Evolutionary conservation across 2,797 vertebrate genomes (phyloP), one percentile per base, ranked within the genome.

Genomic region (Lateolabrax maculatus): DNA sequence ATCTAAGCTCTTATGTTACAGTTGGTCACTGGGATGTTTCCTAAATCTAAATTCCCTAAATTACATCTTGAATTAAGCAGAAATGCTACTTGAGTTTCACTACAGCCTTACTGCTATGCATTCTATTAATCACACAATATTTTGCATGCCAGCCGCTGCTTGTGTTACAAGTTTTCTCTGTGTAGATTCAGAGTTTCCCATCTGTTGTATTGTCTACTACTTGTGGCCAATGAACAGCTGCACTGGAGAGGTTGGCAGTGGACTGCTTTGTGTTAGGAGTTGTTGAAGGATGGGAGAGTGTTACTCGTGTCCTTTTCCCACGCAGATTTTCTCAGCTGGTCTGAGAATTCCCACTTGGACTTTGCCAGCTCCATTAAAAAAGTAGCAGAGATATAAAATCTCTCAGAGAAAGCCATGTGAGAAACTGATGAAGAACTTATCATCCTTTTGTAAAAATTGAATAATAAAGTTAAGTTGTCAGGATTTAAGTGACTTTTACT

Each of bases 261-360:
- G 61, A 16, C 60, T 25, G 43, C 65, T 84, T 66, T 73, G 39
- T 75, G 16, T 52, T 27, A 43, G n/a, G 25, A 76, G 39, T 16
- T 52, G 61, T 19, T 68, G 44, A 68, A 68, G 27, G 3, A 84
- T 49, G 31, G 48, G 53, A 56, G 70, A 56, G 37, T 71, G 64
- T 65, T 79, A 52, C 43, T 66, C 12, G 5, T 55, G 49, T 68
- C 16, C 34, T 61, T 79, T 87, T 79, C 80, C 78, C 80, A 85
- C 52, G 21, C 77, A 87, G 77, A 84, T 87, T 83, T 46, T 61
- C 60, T 75, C 75, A 72, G 57, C 77, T 75, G 64, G 61, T 70
- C 27, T 25, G 56, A 68, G 29, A 81, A 73, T 43, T 77, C 31
- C 81, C 64, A 43, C 25, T 39, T 37, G 61, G 27, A 71, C 46